These are phyloP conservation scores for Volucella inanis DNA, from an alignment of 2,888 invertebrate genomes.

Conservation along the genomic window DNA sequence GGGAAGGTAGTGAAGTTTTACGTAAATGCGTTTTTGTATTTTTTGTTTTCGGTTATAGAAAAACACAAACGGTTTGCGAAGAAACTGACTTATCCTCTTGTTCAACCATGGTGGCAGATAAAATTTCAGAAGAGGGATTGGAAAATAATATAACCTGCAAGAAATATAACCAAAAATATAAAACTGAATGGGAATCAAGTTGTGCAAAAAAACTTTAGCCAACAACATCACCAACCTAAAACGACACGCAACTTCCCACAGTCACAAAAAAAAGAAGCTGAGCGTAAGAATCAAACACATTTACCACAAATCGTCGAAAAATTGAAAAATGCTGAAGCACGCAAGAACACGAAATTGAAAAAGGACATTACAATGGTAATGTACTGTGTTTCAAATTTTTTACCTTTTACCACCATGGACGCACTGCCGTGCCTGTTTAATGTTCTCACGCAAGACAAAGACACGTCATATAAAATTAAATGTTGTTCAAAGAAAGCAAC, in stretches of 20 bases:
- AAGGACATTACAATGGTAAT: no score
- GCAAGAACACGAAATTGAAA: not conserved
- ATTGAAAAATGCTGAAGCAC: not conserved
- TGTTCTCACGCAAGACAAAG: no score
- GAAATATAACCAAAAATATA: not conserved
- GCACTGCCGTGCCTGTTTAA: no score
- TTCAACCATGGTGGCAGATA: not conserved
- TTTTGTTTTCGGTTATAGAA: not conserved
- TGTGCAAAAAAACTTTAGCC: no score
- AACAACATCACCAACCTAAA: not conserved
- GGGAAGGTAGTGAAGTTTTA: no score
- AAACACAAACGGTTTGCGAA: not conserved
- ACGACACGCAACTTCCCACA: not conserved
- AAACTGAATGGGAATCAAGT: not conserved
- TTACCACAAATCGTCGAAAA: conserved; percentile 5
- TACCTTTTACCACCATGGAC: no score
- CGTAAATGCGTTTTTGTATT: no score
- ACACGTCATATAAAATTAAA: no score
- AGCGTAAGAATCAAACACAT: conserved; percentile 2
- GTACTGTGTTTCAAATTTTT: no score
- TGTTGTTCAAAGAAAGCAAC: no score
- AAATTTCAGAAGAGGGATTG: not conserved
- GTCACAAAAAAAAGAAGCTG: not conserved
- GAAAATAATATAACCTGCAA: not conserved
- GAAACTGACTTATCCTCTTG: not conserved